Percentiles rank a stretch among this genome's conserved stretches.
Evolutionary conservation across 2,888 invertebrate species (phyloP).

Genomic region (Parnassius smintheus): DNA sequence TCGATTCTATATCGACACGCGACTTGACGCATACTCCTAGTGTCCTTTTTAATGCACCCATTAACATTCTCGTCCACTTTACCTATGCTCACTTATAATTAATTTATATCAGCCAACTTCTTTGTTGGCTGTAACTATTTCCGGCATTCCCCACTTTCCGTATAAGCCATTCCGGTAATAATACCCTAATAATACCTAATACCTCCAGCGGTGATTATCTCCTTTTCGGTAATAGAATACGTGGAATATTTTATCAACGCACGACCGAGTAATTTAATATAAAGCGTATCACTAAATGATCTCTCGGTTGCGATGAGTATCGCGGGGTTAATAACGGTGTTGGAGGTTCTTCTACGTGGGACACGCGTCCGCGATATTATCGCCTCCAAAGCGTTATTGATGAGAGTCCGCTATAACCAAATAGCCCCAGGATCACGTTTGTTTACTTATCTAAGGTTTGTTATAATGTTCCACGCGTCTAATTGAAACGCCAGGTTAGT

Average conservation of each 20-base stretch:
- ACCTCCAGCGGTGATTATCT: constrained; percentile 71
- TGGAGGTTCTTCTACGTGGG: constrained; percentile 69
- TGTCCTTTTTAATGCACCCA: constrained; percentile 54
- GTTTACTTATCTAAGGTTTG: constrained; percentile 67
- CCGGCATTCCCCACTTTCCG: constrained; percentile 39
- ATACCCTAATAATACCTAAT: constrained; percentile 48
- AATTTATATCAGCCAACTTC: constrained; percentile 33
- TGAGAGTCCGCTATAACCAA: constrained; percentile 73
- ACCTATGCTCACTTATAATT: constrained; percentile 42
- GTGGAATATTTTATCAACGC: constrained; percentile 77
- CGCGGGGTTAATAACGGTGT: constrained; percentile 77
- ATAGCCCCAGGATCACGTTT: constrained; percentile 76
- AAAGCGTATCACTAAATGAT: constrained; percentile 81
- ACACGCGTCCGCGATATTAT: constrained; percentile 77
- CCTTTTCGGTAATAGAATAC: constrained; percentile 79
- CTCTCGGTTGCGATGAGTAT: constrained; percentile 73
- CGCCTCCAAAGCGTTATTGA: constrained; percentile 76
- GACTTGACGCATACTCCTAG: constrained; percentile 67
- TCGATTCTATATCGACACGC: constrained; percentile 67
- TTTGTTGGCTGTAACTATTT: constrained; percentile 34
- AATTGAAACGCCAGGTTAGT: constrained; percentile 66
- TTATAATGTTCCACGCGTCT: constrained; percentile 61
- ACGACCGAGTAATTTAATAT: constrained; percentile 82
- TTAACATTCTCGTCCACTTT: constrained; percentile 49
- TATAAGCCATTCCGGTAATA: constrained; percentile 42